Evolutionary conservation across 2,888 invertebrate species (phyloP).

Genomic region (Acanthosepion esculentum): DNA sequence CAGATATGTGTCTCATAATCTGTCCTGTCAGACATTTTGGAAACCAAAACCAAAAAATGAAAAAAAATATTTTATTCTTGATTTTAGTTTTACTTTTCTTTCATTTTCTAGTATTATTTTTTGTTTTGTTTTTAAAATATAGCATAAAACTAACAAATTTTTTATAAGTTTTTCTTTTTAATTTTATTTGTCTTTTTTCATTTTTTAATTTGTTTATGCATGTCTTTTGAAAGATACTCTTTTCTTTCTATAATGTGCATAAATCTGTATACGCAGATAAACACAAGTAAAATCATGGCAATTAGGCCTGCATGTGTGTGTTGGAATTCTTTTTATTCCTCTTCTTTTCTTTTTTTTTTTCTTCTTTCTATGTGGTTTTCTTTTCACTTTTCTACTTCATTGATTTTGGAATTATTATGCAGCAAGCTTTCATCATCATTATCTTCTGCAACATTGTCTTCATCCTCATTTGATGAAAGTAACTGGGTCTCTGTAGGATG

Average conservation of each 20-base stretch:
- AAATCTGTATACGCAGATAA: background rate
- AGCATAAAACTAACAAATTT: background rate
- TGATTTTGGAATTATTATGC: background rate
- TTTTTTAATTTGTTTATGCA: background rate
- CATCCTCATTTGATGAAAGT: constrained; percentile 25
- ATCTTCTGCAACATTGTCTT: background rate
- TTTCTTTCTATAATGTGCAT: background rate
- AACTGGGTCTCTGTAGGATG: background rate
- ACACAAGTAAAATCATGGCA: background rate
- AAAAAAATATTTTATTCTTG: background rate
- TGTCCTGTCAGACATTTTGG: background rate
- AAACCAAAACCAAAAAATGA: background rate
- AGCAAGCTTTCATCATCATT: background rate
- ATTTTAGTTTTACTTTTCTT: background rate
- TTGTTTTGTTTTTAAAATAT: background rate
- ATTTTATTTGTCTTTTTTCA: background rate
- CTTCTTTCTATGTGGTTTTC: background rate
- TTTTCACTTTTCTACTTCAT: background rate
- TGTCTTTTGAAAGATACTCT: background rate
- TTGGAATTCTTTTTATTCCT: background rate
- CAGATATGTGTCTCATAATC: background rate
- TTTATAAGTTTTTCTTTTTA: background rate
- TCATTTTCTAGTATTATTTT: background rate
- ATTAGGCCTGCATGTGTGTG: background rate
- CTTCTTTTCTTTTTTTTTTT: background rate